Conservation (phyloP, 2,113 vertebrate species). For the Ictidomys tridecemlineatus region DNA sequence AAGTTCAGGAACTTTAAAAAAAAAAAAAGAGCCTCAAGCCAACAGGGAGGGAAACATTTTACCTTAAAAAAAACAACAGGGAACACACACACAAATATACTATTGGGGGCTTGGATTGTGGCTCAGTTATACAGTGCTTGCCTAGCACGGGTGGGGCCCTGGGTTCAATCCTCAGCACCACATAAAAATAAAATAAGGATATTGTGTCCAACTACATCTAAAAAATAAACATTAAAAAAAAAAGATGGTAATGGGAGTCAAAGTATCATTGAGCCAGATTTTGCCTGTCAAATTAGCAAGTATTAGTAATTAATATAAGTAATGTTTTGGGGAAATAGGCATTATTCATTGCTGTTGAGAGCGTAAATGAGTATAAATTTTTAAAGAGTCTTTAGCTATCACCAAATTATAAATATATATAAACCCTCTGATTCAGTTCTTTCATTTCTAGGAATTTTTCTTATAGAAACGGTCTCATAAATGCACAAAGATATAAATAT, state of each 20-base stretch:
- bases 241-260: neutral
- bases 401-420: neutral
- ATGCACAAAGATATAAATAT: neutral
- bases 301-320: neutral
- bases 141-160: too few species aligned
- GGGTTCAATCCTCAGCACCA: too few species aligned
- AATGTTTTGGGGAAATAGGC: neutral
- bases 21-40: neutral
- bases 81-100: neutral
- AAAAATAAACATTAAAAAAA: too few species aligned
- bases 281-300: neutral
- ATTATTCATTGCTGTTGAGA: neutral
- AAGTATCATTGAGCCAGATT: neutral
- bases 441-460: neutral
- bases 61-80: too few species aligned
- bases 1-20: too few species aligned
- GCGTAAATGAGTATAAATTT: neutral
- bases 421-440: neutral
- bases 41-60: neutral
- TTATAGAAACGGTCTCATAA: neutral
- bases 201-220: too few species aligned
- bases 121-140: too few species aligned
- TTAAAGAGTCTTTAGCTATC: neutral
- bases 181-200: too few species aligned
- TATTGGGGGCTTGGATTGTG: too few species aligned